Conservation (phyloP, 2,888 invertebrate genomes). For the Agrotis clavis region DNA sequence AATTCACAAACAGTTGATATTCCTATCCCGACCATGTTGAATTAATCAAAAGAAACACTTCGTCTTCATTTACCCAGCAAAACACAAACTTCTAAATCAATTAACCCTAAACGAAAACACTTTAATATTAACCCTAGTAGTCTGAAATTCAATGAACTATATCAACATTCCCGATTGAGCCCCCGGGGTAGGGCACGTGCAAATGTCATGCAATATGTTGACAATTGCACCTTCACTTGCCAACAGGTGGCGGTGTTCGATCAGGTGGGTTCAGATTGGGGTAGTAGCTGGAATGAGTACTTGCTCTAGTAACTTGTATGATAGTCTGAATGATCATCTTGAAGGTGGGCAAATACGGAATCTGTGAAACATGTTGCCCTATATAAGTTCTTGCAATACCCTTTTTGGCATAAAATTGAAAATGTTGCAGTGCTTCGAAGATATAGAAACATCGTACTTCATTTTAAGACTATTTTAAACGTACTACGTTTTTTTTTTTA, state of each 20-base stretch:
- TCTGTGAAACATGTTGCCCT: too few species aligned
- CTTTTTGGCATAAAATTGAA: too few species aligned
- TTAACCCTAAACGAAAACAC: conserved; percentile 38
- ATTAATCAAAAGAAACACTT: too few species aligned
- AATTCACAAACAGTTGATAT: too few species aligned
- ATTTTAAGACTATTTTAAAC: too few species aligned
- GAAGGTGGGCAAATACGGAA: neutral
- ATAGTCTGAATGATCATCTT: neutral
- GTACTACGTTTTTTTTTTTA: too few species aligned
- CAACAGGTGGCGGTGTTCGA: conserved; percentile 75
- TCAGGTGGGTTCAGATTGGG: conserved; percentile 49
- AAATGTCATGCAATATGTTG: conserved; percentile 70
- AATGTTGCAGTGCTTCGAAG: too few species aligned
- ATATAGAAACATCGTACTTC: too few species aligned
- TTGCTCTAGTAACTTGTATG: conserved; percentile 21
- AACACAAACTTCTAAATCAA: conserved; percentile 29
- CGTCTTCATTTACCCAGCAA: neutral
- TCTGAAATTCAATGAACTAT: conserved; percentile 60
- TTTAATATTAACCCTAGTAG: conserved; percentile 46
- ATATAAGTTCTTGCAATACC: too few species aligned
- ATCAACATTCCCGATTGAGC: conserved; percentile 57
- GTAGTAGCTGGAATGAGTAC: conserved; percentile 20
- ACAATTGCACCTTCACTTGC: conserved; percentile 71
- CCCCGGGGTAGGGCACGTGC: conserved; percentile 69
- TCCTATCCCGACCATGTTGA: too few species aligned